Base-by-base conservation (phyloP, 1,140 invertebrate species). In the Zophobas morio region DNA sequence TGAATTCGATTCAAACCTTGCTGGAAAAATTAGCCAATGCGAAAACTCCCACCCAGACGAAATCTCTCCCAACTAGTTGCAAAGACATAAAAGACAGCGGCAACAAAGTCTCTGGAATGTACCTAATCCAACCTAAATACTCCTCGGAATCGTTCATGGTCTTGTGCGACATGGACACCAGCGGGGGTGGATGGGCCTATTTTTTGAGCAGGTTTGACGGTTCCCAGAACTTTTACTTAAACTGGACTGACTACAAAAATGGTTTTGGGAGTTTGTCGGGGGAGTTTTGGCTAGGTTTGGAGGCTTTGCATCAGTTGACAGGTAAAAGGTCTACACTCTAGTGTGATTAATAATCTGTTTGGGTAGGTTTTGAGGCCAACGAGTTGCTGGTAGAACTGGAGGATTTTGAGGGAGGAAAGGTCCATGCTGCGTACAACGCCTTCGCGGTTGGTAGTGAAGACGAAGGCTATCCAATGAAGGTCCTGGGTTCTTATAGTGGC, bases 371-470 rank as follows among this genome's bases (percentile, higher is more conserved):
- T 6, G 70, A 82, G 33, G 74, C 83, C 8, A 80, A 83, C 53
- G 83, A 84, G 76, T 76, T 84, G 46, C 93, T 93, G 83, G 89
- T 95, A 37, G 89, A 91, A 39, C 84, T 95, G 83, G 88, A 92
- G 82, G 91, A 94, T 70, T 89, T 90, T 37, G 80, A 88, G 1
- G 87, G 88, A 0, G 84, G 87, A 37, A 88, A 87, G 20, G 89
- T 88, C 39, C 87, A 86, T 51, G 93, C 92, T 1, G 84, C 84
- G 3, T 95, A 94, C 82, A 88, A 89, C 1, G 85, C 89, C 1
- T 95, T 95, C 81, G 89, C 89, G 6, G 87, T 95, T 34, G 89
- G 89, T 33, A 87, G 89, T 8, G 92, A 94, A 81, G 82, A 86
- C 6, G 90, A 93, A 77, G 88, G 89, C 0, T 95, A 92, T 81